Evolutionary conservation across 2,113 vertebrate species (phyloP), one percentile per base, ranked within the genome.

Genomic region (Microcebus griseorufus): DNA sequence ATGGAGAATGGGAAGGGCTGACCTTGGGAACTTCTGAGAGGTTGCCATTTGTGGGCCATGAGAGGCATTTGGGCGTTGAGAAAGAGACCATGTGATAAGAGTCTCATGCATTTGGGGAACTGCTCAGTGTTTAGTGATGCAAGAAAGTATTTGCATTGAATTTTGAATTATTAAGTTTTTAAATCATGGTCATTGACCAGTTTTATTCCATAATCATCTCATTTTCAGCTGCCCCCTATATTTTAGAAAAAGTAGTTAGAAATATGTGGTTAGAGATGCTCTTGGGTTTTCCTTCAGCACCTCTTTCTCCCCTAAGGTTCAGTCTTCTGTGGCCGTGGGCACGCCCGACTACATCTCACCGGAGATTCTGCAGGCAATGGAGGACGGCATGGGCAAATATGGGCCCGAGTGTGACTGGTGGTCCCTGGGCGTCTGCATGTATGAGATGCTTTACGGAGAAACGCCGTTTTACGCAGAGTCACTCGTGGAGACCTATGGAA

Each of bases 381-480:
- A 99, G 98, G 99, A 99, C 23, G 99, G 99, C 93, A 99, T 99
- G 99, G 99, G 99, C 25, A 99, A 99, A 93, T 99, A 99, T 0
- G 99, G 99, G 1, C 99, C 99, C 0, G 99, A 99, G 98, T 99
- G 99, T 69, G 99, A 99, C 98, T 99, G 99, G 99, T 99, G 99
- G 99, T 99, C 99, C 5, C 98, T 99, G 93, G 99, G 99, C 0
- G 99, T 99, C 78, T 99, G 99, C 98, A 99, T 99, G 99, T 99
- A 99, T 48, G 99, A 99, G 98, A 99, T 99, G 99, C 99, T 99
- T 0, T 99, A 99, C 3, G 99, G 99, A 9, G 99, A 99, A 97
- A 99, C 99, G 0, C 99, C 99, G 0, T 99, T 99, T 96, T 99
- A 99, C 1, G 99, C 99, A 0, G 99, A 99, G 98, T 99, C 99